Evolutionary conservation across 2,113 vertebrate genomes (phyloP).

Genomic region (Apteryx mantelli): DNA sequence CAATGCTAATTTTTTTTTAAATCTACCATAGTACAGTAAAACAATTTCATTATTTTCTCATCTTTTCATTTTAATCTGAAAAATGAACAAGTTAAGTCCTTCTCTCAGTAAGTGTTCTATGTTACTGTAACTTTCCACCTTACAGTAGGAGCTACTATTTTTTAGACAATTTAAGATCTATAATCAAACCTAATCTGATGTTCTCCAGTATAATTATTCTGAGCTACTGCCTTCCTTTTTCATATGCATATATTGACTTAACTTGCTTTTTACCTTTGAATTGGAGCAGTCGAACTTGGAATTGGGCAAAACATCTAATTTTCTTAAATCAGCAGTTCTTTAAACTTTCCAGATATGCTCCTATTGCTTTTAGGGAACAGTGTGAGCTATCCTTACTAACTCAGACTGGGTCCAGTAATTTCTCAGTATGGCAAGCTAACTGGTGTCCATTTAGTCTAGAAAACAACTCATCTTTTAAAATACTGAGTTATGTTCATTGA

Average conservation of each 20-base stretch:
- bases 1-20: neutral
- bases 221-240: conserved; percentile 4
- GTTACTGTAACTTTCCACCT: neutral
- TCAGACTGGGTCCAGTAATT: neutral
- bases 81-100: neutral
- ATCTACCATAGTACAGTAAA: neutral
- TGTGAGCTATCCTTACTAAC: neutral
- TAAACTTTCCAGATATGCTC: neutral
- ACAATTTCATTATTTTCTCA: neutral
- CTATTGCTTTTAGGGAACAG: neutral
- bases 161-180: neutral
- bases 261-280: neutral
- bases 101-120: neutral
- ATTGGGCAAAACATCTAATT: neutral
- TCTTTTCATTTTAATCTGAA: neutral
- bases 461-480: neutral
- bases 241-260: neutral
- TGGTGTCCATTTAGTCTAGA: neutral
- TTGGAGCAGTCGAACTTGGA: neutral
- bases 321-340: neutral
- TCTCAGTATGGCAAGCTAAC: neutral
- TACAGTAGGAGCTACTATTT: neutral
- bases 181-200: neutral
- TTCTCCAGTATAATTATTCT: neutral
- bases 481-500: neutral